Evolutionary conservation across 2,888 invertebrate genomes (phyloP), one percentile per base, ranked within the genome.

Genomic region (Eristalinus sepulchralis): DNA sequence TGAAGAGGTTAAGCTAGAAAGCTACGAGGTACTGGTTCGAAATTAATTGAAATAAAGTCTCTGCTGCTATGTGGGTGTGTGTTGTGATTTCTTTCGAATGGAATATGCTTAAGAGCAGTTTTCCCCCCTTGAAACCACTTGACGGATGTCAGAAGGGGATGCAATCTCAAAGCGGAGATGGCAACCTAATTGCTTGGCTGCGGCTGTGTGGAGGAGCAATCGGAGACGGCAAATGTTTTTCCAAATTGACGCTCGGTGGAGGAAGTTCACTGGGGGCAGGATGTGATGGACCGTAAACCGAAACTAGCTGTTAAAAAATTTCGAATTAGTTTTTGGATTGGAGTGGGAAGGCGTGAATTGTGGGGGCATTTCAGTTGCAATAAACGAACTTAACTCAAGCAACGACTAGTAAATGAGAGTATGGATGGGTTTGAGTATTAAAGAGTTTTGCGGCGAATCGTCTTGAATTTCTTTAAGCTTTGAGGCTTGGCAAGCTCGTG

Each of bases 11-110:
- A 93, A 93, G 75, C 94, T 95, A 83, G 90, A 93, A 0, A 94
- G 95, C 88, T 96, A 96, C 92, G 96, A 97, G 91, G 94, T 95
- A 67, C 94, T 97, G 5, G 95, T 95, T 9, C 34, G 89, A 66
- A 31, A 57, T 8, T 90, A 89, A 5, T 8, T n/a, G 64, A 55
- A 20, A 10, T 17, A 66, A 47, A 53, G 34, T 31, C 10, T 33
- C n/a, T 24, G 24, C 17, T 36, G 8, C n/a, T 17, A 0, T 59
- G 33, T 66, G n/a, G 72, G 47, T 76, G 39, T 76, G 31, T 66
- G 60, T 62, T 55, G 59, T 66, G 62, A 67, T 75, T 67, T 62
- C 24, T 34, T 8, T 72, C 63, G 57, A 39, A 72, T 17, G 20
- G 62, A 67, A 39, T 36, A 31, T 63, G 24, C 24, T 68, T 17